These are phyloP conservation scores for Drosophila auraria DNA, from an alignment of 1,140 invertebrate species.

Conservation along the genomic window DNA sequence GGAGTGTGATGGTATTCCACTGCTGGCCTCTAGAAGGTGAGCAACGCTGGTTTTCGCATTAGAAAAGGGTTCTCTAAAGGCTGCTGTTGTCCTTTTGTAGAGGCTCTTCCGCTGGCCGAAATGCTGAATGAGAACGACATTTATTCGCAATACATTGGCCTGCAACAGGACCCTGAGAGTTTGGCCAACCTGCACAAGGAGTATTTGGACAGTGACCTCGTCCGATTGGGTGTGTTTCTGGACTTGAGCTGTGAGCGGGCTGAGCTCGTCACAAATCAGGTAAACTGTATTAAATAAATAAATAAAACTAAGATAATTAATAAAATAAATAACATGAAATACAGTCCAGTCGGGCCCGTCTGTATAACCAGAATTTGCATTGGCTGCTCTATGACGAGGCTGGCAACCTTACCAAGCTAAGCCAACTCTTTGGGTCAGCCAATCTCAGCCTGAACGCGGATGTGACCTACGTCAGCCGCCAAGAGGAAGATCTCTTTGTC, in stretches of 20 bases:
- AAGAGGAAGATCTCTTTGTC: constrained; percentile 26
- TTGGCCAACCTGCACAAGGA: constrained; percentile 43
- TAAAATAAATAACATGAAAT: too few relatives aligned
- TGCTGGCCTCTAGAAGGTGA: constrained; percentile 64
- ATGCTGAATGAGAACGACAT: constrained; percentile 46
- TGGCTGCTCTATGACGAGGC: constrained; percentile 71
- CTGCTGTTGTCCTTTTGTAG: constrained; percentile 18
- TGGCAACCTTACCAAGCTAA: constrained; percentile 48
- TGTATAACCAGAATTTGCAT: constrained; percentile 59
- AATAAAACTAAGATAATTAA: background rate
- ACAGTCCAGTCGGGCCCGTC: constrained; percentile 57
- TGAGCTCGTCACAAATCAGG: constrained; percentile 55
- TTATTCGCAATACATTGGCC: constrained; percentile 63
- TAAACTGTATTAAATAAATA: background rate
- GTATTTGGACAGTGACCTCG: constrained; percentile 57
- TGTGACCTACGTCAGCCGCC: constrained; percentile 46
- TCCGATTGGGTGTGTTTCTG: constrained; percentile 63
- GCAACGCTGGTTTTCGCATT: background rate
- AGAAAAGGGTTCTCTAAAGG: background rate
- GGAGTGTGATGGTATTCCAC: constrained; percentile 65
- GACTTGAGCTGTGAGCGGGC: constrained; percentile 61
- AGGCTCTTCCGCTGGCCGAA: constrained; percentile 33
- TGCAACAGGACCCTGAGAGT: constrained; percentile 28
- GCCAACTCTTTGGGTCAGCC: constrained; percentile 33
- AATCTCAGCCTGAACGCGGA: constrained; percentile 76